Evolutionary conservation across 1,140 invertebrate genomes (phyloP), one percentile per base, ranked within the genome.

Genomic region (Camponotus floridanus): DNA sequence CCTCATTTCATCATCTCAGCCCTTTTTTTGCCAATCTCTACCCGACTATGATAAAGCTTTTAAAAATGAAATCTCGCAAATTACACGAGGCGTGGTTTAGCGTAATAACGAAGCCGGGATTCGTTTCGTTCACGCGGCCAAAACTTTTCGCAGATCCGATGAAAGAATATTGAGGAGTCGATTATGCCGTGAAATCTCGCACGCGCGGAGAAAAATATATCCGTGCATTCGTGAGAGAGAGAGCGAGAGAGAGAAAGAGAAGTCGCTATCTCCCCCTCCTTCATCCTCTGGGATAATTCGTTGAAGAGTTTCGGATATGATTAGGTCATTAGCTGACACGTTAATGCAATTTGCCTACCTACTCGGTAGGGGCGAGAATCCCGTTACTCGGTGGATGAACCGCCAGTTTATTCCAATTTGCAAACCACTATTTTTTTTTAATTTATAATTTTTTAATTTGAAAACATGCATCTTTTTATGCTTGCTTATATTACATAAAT

Each of bases 311-410:
- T 74, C 67, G 42, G 91, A 87, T 91, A 88, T 87, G 91, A 92
- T 93, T 92, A 88, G 87, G 78, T 61, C 80, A 88, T 91, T 86
- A 87, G 78, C 86, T 80, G 79, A 88, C 81, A 83, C 76, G 83
- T 79, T 88, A 90, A 91, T 86, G 81, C 78, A 87, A 91, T 92
- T 87, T 70, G 83, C 80, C 86, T 33, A 48, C 85, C 87, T 45
- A 13, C 45, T 13, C 15, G 48, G 18, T 51, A 51, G 48, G 91
- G 68, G 81, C 67, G 76, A 45, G 80, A 71, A 91, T 91, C 87
- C 90, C 89, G 87, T 93, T 91, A 92, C 81, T 68, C 62, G 87
- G 87, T 62, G 74, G 86, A 90, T 89, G 83, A 88, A 85, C 55
- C 61, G 61, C 11, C 33, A 67, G 15, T 42, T 76, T 76, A 84